These are phyloP conservation scores for Brachypteracias leptosomus DNA, from an alignment of 2,113 vertebrate species.

Conservation along the genomic window DNA sequence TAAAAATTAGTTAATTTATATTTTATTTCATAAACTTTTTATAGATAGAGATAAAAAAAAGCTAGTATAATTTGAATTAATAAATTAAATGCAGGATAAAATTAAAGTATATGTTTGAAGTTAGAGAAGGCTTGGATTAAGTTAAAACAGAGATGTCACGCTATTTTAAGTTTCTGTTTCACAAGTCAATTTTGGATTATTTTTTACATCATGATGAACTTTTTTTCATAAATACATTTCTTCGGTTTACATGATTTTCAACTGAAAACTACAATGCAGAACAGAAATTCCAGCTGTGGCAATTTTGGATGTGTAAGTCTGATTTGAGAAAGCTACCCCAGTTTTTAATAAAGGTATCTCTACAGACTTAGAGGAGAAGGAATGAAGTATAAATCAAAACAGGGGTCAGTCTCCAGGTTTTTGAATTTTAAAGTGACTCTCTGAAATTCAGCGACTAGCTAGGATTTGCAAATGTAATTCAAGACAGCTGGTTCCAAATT, in stretches of 20 bases:
- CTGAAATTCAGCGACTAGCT: not conserved
- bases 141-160: not conserved
- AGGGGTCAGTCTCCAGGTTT: not conserved
- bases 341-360: not conserved
- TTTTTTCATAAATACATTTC: not conserved
- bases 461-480: not conserved
- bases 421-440: not conserved
- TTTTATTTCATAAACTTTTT: not conserved
- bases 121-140: not conserved
- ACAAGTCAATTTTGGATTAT: accelerated
- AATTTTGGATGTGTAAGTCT: not conserved
- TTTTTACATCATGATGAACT: not conserved
- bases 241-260: not conserved
- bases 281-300: not conserved
- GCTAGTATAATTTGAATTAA: not conserved
- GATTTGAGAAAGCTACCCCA: not conserved
- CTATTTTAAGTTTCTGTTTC: not conserved
- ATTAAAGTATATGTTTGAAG: not conserved
- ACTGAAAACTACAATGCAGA: not conserved
- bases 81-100: not conserved
- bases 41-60: not conserved
- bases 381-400: not conserved
- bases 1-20: not conserved
- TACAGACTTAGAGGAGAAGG: not conserved
- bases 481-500: not conserved